A percentile compares a stretch with the other conserved stretches of the same genome.
Evolutionary conservation across 2,888 invertebrate genomes (phyloP).

Genomic region (Ophraella communa): DNA sequence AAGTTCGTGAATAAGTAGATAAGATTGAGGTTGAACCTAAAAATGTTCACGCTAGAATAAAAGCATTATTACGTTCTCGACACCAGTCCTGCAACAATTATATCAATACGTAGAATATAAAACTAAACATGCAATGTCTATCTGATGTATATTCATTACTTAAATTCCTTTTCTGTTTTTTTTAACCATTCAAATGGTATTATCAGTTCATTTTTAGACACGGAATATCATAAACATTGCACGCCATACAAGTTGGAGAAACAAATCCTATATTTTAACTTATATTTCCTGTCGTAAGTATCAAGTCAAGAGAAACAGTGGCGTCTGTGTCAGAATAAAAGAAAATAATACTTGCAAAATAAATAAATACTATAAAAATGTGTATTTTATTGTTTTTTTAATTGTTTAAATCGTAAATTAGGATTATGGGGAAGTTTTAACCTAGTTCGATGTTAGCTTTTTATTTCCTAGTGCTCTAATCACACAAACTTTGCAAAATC

Average conservation of each 20-base stretch:
- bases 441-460: too few relatives aligned
- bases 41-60: neutral
- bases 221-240: constrained; percentile 31
- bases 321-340: too few relatives aligned
- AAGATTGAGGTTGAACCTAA: neutral
- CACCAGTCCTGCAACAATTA: neutral
- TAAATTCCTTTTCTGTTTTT: neutral
- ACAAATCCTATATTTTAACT: constrained; percentile 40
- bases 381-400: too few relatives aligned
- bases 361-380: too few relatives aligned
- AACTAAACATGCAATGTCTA: constrained; percentile 1
- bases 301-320: constrained; percentile 24
- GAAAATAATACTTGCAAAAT: too few relatives aligned
- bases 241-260: constrained; percentile 27
- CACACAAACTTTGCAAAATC: too few relatives aligned
- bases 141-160: constrained; percentile 3
- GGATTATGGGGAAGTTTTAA: too few relatives aligned
- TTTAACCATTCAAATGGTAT: constrained; percentile 4
- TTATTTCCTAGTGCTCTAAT: too few relatives aligned
- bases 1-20: neutral
- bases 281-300: constrained; percentile 44
- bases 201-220: constrained; percentile 33
- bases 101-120: neutral
- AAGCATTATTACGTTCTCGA: neutral
- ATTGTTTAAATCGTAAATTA: too few relatives aligned